Evolutionary conservation across 2,888 invertebrate genomes (phyloP).

Genomic region (Cistogaster globosa): DNA sequence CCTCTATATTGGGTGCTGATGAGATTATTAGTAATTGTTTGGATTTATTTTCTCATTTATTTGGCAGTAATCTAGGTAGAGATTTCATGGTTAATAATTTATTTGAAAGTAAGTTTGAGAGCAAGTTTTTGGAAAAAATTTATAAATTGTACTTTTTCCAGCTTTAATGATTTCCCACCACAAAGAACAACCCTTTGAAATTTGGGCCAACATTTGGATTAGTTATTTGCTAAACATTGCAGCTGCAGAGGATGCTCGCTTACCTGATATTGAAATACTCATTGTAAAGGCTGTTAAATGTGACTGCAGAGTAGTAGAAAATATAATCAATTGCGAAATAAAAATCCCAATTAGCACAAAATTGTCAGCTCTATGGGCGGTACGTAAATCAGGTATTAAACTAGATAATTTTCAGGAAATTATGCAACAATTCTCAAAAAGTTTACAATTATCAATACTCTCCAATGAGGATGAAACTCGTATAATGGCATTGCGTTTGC

Average conservation of each 20-base stretch:
- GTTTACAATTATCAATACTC: slow-evolving; percentile 85
- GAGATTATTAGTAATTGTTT: slow-evolving; percentile 75
- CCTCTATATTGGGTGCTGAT: slow-evolving; percentile 76
- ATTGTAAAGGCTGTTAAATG: slow-evolving; percentile 79
- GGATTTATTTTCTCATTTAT: slow-evolving; percentile 75
- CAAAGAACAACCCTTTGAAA: slow-evolving; percentile 78
- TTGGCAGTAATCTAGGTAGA: slow-evolving; percentile 75
- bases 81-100: slow-evolving; percentile 84
- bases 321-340: slow-evolving; percentile 73
- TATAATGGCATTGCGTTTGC: slow-evolving; percentile 86
- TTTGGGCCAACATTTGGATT: slow-evolving; percentile 85
- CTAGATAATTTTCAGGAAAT: slow-evolving; percentile 72
- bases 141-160: slow-evolving; percentile 42
- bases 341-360: slow-evolving; percentile 78
- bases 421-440: slow-evolving; percentile 84
- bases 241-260: slow-evolving; percentile 72
- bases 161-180: slow-evolving; percentile 84
- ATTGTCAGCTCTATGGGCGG: slow-evolving; percentile 80
- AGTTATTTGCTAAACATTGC: slow-evolving; percentile 75
- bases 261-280: slow-evolving; percentile 77
- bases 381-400: slow-evolving; percentile 83
- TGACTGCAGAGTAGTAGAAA: slow-evolving; percentile 75
- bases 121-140: neutral
- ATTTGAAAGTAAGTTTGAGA: slow-evolving; percentile 82
- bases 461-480: slow-evolving; percentile 85